These are phyloP conservation scores for Crotalus tigris DNA, from an alignment of 2,113 vertebrate species.

Conservation along the genomic window DNA sequence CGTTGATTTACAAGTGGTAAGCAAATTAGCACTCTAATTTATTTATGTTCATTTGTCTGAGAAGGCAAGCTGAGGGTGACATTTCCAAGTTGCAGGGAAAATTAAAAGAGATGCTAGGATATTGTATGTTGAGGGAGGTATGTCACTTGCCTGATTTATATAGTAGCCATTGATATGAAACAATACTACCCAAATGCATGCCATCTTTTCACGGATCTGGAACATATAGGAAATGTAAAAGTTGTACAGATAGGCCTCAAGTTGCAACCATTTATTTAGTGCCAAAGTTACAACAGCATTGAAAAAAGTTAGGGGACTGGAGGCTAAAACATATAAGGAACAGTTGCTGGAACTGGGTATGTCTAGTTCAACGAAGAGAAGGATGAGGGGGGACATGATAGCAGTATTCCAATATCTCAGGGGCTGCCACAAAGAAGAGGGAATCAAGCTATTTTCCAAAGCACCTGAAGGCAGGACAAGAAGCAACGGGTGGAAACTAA, in stretches of 20 bases:
- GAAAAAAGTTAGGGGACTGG: background rate
- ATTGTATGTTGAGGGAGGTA: background rate
- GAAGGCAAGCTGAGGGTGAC: background rate
- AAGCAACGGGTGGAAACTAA: no score
- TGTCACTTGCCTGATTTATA: background rate
- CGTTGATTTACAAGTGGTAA: background rate
- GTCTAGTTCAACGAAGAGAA: no score
- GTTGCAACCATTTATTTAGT: background rate
- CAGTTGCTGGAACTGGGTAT: no score
- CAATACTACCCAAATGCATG: background rate
- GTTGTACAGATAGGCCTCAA: background rate
- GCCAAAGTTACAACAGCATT: background rate
- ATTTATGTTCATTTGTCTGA: background rate
- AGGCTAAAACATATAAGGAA: no score
- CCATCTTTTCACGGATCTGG: background rate
- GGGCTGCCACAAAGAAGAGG: no score
- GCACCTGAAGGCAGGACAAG: no score
- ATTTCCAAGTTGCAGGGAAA: background rate
- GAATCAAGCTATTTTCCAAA: no score
- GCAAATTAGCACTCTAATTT: background rate
- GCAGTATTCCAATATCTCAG: no score
- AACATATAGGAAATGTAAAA: background rate
- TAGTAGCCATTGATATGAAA: background rate
- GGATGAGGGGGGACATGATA: no score
- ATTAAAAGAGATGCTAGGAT: background rate